Percentiles rank a stretch among this genome's conserved stretches.
Conservation (phyloP, 2,888 invertebrate species). For the Xestia xanthographa region DNA sequence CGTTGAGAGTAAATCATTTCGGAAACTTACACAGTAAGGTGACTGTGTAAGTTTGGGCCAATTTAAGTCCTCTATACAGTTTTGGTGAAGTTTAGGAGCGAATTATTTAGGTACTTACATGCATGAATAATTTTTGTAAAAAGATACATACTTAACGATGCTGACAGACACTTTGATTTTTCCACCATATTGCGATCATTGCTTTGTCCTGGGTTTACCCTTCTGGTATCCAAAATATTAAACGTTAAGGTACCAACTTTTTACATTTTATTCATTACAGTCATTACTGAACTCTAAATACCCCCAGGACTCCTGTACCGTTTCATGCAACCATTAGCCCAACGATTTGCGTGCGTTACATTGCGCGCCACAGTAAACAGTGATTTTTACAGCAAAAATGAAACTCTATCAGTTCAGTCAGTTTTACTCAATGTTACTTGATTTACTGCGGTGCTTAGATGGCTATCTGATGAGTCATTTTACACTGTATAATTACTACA, state of each 20-base stretch:
- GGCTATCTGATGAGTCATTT: background rate
- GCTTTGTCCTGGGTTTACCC: background rate
- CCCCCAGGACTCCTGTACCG: background rate
- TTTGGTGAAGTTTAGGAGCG: constrained; percentile 4
- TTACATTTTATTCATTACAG: too few species aligned
- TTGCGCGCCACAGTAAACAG: background rate
- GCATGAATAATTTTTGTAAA: too few species aligned
- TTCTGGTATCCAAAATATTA: background rate
- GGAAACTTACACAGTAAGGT: too few species aligned
- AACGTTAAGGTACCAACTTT: background rate
- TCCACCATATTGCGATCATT: background rate
- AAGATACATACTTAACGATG: background rate
- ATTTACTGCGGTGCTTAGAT: background rate
- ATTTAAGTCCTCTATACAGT: constrained; percentile 2
- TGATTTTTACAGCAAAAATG: background rate
- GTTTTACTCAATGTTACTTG: background rate
- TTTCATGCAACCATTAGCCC: background rate
- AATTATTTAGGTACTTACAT: constrained; percentile 5
- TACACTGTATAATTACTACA: background rate
- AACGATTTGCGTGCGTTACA: background rate
- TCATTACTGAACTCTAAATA: background rate
- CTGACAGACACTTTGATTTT: background rate
- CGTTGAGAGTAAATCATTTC: constrained; percentile 19
- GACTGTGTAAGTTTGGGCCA: constrained; percentile 2
- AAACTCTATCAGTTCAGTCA: background rate